phyloP scores from a whole-genome alignment of 2,888 invertebrate species.

The Caenorhabditis sp. region DNA sequence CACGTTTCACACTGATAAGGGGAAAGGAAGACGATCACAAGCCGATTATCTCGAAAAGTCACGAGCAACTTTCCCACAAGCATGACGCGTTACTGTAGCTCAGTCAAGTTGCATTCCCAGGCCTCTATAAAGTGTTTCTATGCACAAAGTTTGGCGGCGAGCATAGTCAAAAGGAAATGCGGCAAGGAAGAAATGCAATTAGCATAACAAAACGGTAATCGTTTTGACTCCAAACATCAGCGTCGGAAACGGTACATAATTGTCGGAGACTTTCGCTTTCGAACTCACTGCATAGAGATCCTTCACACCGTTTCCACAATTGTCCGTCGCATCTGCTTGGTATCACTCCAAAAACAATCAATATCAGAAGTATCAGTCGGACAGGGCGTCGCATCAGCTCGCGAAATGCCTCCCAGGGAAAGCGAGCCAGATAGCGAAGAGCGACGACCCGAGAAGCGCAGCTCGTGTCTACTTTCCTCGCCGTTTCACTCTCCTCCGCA shows the following conservation, averaged over 20 bases:
- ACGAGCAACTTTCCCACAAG: slow-evolving; percentile 5
- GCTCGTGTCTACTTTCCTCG: slow-evolving; percentile 2
- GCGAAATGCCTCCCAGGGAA: slow-evolving; percentile 38
- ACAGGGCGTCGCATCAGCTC: slow-evolving; percentile 20
- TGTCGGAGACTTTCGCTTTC: neutral
- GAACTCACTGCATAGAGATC: slow-evolving; percentile 20
- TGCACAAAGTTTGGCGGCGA: too few species aligned
- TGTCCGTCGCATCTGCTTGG: slow-evolving; percentile 8
- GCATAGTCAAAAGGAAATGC: neutral
- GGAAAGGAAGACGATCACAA: slow-evolving; percentile 4
- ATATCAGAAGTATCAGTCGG: slow-evolving; percentile 18
- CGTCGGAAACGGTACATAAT: neutral
- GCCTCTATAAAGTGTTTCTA: slow-evolving; percentile 7
- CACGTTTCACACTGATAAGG: neutral
- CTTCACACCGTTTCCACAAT: slow-evolving; percentile 33
- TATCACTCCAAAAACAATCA: slow-evolving; percentile 8
- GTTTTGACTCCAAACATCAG: neutral
- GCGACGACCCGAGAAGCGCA: slow-evolving; percentile 2
- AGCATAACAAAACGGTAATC: slow-evolving; percentile 1
- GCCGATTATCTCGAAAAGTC: slow-evolving; percentile 23
- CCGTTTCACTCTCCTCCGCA: slow-evolving; percentile 8
- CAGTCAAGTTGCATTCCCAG: neutral
- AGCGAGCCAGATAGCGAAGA: slow-evolving; percentile 1
- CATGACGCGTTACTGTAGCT: slow-evolving; percentile 1
- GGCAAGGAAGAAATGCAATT: slow-evolving; percentile 4